Evolutionary conservation across 2,113 vertebrate genomes (phyloP).

Genomic region (Chloebia gouldiae): DNA sequence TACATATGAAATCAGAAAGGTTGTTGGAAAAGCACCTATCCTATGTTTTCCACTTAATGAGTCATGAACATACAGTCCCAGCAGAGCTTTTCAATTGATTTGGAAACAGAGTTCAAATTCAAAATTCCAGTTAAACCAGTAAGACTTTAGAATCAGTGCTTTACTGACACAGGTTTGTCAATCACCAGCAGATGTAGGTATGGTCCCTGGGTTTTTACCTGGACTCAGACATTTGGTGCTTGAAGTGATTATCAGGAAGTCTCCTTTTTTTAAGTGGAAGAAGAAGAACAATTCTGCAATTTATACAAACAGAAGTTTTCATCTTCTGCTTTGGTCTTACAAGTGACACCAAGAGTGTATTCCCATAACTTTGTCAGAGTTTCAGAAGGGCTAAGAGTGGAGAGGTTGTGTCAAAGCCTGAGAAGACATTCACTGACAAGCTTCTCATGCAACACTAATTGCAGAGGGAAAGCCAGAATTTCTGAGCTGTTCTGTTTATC

Average conservation of each 20-base stretch:
- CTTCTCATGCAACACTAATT: slow-evolving; percentile 13
- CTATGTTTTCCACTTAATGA: background rate
- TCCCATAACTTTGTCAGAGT: background rate
- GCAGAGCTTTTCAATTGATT: background rate
- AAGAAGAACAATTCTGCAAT: background rate
- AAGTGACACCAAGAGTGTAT: background rate
- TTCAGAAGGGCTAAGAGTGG: background rate
- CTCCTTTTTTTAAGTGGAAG: background rate
- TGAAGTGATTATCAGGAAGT: background rate
- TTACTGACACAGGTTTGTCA: background rate
- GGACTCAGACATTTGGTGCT: background rate
- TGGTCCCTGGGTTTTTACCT: background rate
- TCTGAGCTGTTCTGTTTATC: slow-evolving; percentile 16
- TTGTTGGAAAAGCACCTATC: background rate
- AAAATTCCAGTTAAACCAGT: background rate
- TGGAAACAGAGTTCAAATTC: background rate
- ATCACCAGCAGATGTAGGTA: background rate
- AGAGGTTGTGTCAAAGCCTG: background rate
- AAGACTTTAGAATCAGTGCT: background rate
- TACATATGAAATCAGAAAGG: background rate
- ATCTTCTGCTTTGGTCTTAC: background rate
- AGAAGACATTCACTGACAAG: background rate
- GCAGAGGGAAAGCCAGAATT: background rate
- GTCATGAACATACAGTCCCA: fast-evolving
- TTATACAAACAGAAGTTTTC: background rate